These are phyloP conservation scores for Mola mola DNA, from an alignment of 2,113 vertebrate species.

Conservation along the genomic window DNA sequence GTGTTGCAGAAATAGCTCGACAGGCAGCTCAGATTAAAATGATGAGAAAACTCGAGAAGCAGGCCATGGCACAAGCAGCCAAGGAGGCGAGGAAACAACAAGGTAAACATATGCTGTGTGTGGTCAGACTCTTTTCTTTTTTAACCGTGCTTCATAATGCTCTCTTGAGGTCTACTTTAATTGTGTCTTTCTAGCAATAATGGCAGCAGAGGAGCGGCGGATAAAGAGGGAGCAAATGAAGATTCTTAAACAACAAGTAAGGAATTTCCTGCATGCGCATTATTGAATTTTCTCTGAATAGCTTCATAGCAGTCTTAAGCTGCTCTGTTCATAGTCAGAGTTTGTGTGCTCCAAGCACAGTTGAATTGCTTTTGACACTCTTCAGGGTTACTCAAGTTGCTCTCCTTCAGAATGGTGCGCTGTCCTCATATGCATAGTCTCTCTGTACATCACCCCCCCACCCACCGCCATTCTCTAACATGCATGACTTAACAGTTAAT, in stretches of 20 bases:
- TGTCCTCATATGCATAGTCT: constrained; percentile 53
- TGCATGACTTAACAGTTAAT: constrained; percentile 73
- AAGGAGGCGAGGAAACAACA: constrained; percentile 95
- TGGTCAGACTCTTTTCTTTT: constrained; percentile 5
- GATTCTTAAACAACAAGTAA: constrained; percentile 96
- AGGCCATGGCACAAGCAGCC: constrained; percentile 90
- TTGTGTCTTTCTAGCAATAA: constrained; percentile 85
- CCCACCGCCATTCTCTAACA: constrained; percentile 53
- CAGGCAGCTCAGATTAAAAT: constrained; percentile 96
- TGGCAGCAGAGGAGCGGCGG: constrained; percentile 93
- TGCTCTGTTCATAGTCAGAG: constrained; percentile 14
- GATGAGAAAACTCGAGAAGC: constrained; percentile 93
- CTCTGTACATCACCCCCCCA: constrained; percentile 20
- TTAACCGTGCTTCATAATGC: not conserved
- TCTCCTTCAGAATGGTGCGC: constrained; percentile 41
- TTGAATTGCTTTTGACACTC: constrained; percentile 40
- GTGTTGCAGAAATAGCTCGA: constrained; percentile 91
- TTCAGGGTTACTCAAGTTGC: constrained; percentile 47
- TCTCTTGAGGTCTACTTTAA: constrained; percentile 10
- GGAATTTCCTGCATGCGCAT: constrained; percentile 9
- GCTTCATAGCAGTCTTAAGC: constrained; percentile 16
- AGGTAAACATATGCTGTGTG: constrained; percentile 78
- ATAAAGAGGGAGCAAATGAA: constrained; percentile 97
- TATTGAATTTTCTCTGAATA: constrained; percentile 26
- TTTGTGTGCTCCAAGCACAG: constrained; percentile 17